phyloP scores from a whole-genome alignment of 2,888 invertebrate species.

The Trimorus sp. region DNA sequence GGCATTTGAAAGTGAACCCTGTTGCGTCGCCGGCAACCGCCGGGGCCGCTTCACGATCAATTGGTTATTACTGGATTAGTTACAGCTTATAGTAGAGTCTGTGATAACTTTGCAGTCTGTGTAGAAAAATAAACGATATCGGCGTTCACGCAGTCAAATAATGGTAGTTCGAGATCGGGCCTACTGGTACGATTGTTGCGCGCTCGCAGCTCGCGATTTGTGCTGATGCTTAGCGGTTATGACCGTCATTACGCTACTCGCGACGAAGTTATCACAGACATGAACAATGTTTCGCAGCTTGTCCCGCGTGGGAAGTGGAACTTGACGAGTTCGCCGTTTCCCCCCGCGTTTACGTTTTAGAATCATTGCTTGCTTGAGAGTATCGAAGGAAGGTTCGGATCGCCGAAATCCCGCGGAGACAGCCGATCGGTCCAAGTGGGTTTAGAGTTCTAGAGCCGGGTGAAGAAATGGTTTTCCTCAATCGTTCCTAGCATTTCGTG shows the following conservation, averaged over 20 bases:
- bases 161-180: conserved; percentile 51
- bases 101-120: conserved; percentile 73
- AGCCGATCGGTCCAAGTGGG: too few relatives aligned
- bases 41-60: conserved; percentile 30
- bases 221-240: conserved; percentile 7
- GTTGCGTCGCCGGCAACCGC: conserved; percentile 34
- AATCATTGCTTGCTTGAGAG: conserved; percentile 27
- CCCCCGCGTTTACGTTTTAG: conserved; percentile 12
- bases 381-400: neutral
- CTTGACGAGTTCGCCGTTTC: conserved; percentile 12
- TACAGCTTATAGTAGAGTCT: conserved; percentile 62
- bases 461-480: neutral
- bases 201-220: conserved; percentile 29
- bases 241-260: conserved; percentile 63
- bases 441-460: too few relatives aligned
- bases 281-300: conserved; percentile 61
- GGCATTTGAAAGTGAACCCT: too few relatives aligned
- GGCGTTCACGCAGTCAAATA: conserved; percentile 67
- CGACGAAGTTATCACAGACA: conserved; percentile 71
- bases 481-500: neutral
- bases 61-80: conserved; percentile 22
- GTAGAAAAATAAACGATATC: conserved; percentile 80
- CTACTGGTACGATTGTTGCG: conserved; percentile 44
- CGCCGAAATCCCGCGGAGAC: too few relatives aligned
- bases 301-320: conserved; percentile 38